A percentile compares a stretch with the other conserved stretches of the same genome.
phyloP scores from a whole-genome alignment of 2,888 invertebrate genomes.

The Polyommatus iphigenia region DNA sequence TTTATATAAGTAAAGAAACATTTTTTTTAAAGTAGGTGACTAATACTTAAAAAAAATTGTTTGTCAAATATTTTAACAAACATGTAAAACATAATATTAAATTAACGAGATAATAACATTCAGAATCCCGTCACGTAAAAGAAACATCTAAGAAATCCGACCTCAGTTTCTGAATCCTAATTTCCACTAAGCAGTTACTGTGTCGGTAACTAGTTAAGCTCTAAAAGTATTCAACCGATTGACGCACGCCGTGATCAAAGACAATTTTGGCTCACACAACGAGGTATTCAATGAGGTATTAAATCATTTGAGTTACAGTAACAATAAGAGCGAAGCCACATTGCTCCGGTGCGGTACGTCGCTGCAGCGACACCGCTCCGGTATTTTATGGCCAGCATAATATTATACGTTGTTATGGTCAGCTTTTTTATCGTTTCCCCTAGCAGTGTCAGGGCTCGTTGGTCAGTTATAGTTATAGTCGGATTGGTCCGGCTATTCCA shows the following conservation, averaged over 20 bases:
- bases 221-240: background rate
- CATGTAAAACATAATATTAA: background rate
- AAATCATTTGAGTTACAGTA: background rate
- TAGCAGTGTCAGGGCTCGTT: too few relatives aligned
- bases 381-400: too few relatives aligned
- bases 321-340: slow-evolving; percentile 38
- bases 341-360: background rate
- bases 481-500: too few relatives aligned
- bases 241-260: slow-evolving; percentile 3
- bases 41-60: too few relatives aligned
- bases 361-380: background rate
- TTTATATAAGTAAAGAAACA: too few relatives aligned
- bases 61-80: background rate
- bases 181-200: background rate
- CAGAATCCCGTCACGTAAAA: background rate
- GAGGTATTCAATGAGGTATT: slow-evolving; percentile 1
- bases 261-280: background rate
- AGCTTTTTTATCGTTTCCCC: too few relatives aligned
- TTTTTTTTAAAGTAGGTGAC: too few relatives aligned
- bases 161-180: background rate
- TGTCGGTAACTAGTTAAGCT: background rate
- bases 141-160: background rate
- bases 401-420: too few relatives aligned
- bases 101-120: background rate
- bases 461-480: too few relatives aligned